phyloP scores from a whole-genome alignment of 1,140 invertebrate genomes.

The Solenopsis fugax region DNA sequence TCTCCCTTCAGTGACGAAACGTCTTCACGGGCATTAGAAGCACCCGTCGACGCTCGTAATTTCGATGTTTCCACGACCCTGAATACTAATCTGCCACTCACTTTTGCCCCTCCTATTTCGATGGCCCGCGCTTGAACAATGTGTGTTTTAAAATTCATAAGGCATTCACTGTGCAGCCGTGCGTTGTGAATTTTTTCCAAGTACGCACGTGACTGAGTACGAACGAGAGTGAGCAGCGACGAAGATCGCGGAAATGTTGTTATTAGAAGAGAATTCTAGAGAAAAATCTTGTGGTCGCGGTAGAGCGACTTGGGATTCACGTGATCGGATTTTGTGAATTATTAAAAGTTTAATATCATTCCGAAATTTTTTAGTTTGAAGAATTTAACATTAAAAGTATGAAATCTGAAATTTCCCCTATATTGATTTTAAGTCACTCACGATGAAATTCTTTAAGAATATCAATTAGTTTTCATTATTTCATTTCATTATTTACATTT shows the following conservation, averaged over 20 bases:
- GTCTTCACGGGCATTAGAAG: constrained; percentile 32
- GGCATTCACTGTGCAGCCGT: constrained; percentile 18
- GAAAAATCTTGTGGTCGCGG: background rate
- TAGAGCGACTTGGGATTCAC: background rate
- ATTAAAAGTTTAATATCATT: background rate
- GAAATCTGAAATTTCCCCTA: background rate
- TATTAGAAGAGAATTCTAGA: background rate
- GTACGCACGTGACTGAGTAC: constrained; percentile 34
- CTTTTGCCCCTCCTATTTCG: background rate
- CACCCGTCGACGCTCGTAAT: constrained; percentile 54
- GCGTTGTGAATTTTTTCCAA: constrained; percentile 12
- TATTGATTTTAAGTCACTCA: background rate
- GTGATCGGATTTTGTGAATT: background rate
- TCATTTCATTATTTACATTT: background rate
- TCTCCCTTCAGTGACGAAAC: constrained; percentile 13
- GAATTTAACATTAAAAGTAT: background rate
- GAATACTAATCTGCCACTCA: constrained; percentile 40
- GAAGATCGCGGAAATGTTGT: background rate
- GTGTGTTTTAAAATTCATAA: constrained; percentile 62
- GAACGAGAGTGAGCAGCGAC: background rate
- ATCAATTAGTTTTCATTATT: background rate
- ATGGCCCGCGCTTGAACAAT: background rate
- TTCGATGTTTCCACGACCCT: constrained; percentile 13
- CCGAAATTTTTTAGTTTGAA: background rate
- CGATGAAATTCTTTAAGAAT: background rate